Conservation (phyloP, 2,113 vertebrate genomes). For the Bubo scandiacus region DNA sequence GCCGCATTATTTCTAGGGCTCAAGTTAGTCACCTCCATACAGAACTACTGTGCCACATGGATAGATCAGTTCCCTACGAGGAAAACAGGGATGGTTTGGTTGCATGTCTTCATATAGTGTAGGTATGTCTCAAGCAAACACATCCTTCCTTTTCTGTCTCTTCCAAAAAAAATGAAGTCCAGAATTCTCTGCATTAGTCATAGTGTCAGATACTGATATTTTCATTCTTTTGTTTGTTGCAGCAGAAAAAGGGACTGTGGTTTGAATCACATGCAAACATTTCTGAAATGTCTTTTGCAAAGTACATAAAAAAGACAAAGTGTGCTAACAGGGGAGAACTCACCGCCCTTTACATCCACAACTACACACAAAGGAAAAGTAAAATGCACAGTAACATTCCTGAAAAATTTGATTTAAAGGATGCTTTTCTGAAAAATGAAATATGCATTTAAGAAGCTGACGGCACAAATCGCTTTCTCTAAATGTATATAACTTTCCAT, state of each 20-base stretch:
- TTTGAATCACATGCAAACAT: background rate
- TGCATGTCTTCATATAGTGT: rapidly evolving
- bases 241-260: background rate
- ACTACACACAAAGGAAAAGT: background rate
- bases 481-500: background rate
- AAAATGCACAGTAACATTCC: background rate
- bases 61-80: background rate
- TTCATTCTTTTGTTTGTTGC: background rate
- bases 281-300: background rate
- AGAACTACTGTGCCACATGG: background rate
- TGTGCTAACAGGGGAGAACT: background rate
- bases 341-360: background rate
- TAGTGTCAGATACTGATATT: background rate
- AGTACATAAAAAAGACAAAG: background rate
- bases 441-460: background rate
- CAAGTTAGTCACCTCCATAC: background rate
- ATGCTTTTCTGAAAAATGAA: background rate
- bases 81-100: background rate
- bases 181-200: background rate
- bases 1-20: background rate
- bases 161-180: background rate
- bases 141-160: background rate
- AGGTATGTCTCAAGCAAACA: background rate
- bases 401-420: background rate
- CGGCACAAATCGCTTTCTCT: background rate